Evolutionary conservation across 2,113 vertebrate species (phyloP).

Genomic region (Nesospiza acunhae): DNA sequence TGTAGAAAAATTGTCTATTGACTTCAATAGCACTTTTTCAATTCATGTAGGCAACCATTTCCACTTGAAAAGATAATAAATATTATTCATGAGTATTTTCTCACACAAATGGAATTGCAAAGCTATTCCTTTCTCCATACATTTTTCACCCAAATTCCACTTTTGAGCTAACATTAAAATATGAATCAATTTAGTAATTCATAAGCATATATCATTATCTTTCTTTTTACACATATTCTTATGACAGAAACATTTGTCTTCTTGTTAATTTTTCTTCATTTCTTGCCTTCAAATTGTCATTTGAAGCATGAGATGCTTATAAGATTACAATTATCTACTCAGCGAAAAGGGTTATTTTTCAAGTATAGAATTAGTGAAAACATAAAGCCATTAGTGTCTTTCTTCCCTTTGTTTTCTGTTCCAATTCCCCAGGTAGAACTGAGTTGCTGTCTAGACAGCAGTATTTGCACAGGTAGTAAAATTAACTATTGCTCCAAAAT

Average conservation of each 20-base stretch:
- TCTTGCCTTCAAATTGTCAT: not conserved
- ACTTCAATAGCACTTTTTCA: not conserved
- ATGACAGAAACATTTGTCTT: not conserved
- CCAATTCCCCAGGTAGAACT: not conserved
- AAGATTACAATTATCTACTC: not conserved
- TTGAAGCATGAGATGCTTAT: not conserved
- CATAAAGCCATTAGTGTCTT: not conserved
- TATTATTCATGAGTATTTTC: not conserved
- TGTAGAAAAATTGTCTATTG: not conserved
- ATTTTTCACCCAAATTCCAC: not conserved
- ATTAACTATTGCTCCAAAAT: not conserved
- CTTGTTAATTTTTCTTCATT: constrained; percentile 5
- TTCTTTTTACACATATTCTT: not conserved
- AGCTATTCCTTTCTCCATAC: not conserved
- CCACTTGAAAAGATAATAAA: not conserved
- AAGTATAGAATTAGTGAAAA: not conserved
- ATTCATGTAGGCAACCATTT: not conserved
- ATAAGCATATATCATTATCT: not conserved
- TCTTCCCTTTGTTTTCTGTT: not conserved
- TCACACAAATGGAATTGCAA: not conserved
- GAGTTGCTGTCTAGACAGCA: not conserved
- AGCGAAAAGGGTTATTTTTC: not conserved
- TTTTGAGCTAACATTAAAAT: not conserved
- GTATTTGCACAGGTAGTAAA: not conserved
- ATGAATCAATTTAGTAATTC: not conserved